These are phyloP conservation scores for Cantharis nigra DNA, from an alignment of 2,888 invertebrate genomes.

Conservation along the genomic window DNA sequence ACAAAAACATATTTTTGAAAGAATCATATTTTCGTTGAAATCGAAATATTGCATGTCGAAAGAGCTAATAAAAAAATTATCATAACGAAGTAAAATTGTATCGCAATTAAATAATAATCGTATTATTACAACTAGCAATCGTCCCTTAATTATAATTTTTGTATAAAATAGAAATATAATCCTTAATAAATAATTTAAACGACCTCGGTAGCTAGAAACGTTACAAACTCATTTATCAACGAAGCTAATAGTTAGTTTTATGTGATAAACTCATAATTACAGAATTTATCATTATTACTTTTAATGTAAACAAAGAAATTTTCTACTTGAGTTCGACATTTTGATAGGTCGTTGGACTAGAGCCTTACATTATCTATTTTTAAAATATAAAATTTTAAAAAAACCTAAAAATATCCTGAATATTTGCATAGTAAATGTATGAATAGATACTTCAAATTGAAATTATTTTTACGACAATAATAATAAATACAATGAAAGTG, in stretches of 20 bases:
- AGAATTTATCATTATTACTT: not conserved
- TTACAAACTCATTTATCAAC: not conserved
- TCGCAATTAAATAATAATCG: not conserved
- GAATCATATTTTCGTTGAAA: not conserved
- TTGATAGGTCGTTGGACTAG: constrained; percentile 16
- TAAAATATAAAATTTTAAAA: not conserved
- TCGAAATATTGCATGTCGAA: not conserved
- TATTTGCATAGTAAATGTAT: constrained; percentile 9
- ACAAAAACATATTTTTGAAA: not conserved
- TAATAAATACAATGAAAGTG: not conserved
- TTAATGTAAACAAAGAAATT: constrained; percentile 12
- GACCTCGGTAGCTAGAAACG: not conserved
- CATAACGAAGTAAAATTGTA: not conserved
- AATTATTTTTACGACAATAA: not conserved
- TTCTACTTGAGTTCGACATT: not conserved
- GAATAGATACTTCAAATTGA: not conserved
- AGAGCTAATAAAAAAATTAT: not conserved
- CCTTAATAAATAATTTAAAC: not conserved
- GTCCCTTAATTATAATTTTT: not conserved
- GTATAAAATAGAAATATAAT: not conserved
- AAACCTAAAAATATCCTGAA: constrained; percentile 8
- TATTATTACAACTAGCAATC: not conserved
- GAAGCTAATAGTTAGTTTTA: not conserved
- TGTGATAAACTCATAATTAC: not conserved
- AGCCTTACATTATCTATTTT: constrained; percentile 13